A percentile compares a stretch with the other conserved stretches of the same genome.
Conservation (phyloP, 2,113 vertebrate genomes). For the Crotalus viridis region DNA sequence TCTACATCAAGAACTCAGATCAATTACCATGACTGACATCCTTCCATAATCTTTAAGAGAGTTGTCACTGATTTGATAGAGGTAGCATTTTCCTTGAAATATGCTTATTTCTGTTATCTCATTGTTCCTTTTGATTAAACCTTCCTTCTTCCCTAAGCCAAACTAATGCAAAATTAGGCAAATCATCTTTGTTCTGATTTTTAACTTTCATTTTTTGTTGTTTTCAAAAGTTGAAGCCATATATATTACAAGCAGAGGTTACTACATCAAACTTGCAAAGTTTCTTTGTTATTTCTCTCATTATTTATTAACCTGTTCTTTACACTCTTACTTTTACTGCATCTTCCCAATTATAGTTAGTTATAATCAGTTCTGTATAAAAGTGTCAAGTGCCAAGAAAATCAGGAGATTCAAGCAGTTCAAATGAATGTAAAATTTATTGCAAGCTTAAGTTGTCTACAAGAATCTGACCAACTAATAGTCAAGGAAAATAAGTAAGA, state of each 20-base stretch:
- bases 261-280: not conserved
- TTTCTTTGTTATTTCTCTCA: not conserved
- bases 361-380: not conserved
- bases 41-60: not conserved
- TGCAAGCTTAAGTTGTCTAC: not conserved
- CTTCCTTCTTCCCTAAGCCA: not conserved
- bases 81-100: not conserved
- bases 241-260: not conserved
- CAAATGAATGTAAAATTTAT: not conserved
- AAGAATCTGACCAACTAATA: not conserved
- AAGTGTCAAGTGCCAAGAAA: not conserved
- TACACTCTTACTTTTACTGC: not conserved
- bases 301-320: not conserved
- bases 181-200: not conserved
- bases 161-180: not conserved
- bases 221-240: not conserved
- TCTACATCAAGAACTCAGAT: not conserved
- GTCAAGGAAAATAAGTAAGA: not conserved
- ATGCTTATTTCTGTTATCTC: not conserved
- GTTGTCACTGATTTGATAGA: not conserved
- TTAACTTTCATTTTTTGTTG: not conserved
- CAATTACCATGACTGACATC: not conserved
- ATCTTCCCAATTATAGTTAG: not conserved
- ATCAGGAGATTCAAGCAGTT: not conserved
- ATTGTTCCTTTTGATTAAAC: not conserved